These are phyloP conservation scores for Venustaconcha ellipsiformis DNA, from an alignment of 1,140 invertebrate genomes.

Conservation along the genomic window DNA sequence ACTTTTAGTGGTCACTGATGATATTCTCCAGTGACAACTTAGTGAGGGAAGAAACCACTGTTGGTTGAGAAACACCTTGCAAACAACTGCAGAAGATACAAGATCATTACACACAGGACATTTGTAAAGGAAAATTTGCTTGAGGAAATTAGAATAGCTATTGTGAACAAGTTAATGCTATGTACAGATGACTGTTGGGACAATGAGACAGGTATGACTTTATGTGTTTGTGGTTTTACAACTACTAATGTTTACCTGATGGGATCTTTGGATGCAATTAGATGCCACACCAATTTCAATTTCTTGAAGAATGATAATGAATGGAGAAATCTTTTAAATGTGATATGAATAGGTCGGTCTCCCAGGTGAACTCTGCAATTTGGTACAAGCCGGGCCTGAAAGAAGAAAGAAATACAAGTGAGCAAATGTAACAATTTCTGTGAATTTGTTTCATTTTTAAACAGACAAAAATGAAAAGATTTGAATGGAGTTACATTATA, in stretches of 20 bases:
- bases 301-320: constrained; percentile 90
- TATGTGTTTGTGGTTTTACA: not conserved
- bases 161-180: too few relatives aligned
- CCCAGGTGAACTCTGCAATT: constrained; percentile 89
- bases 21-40: too few relatives aligned
- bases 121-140: too few relatives aligned
- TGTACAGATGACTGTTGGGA: too few relatives aligned
- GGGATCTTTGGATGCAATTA: constrained; percentile 82
- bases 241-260: constrained; percentile 76
- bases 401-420: constrained; percentile 7
- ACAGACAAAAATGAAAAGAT: not conserved
- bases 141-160: too few relatives aligned
- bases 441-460: not conserved
- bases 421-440: not conserved
- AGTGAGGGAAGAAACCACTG: too few relatives aligned
- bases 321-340: constrained; percentile 85
- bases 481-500: not conserved
- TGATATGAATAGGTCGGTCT: constrained; percentile 91
- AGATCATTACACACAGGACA: too few relatives aligned
- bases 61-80: too few relatives aligned
- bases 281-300: constrained; percentile 84
- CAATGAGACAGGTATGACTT: too few relatives aligned
- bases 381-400: constrained; percentile 82
- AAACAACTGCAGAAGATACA: too few relatives aligned
- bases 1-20: too few relatives aligned